These are phyloP conservation scores for Coilia nasus DNA, from an alignment of 2,797 vertebrate genomes.

Conservation along the genomic window DNA sequence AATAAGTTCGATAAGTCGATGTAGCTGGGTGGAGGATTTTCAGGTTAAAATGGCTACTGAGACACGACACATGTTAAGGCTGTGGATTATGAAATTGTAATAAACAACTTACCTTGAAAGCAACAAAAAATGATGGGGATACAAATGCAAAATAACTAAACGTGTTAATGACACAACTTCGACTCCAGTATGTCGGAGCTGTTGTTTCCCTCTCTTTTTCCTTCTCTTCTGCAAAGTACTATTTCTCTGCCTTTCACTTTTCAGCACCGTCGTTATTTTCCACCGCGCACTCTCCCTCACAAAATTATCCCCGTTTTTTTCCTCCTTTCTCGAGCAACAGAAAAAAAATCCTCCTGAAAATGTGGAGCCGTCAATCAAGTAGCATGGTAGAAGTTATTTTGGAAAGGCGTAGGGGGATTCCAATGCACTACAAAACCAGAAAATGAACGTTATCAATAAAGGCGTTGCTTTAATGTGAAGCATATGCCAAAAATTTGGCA, in stretches of 20 bases:
- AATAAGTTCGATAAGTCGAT: constrained; percentile 8
- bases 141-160: constrained; percentile 39
- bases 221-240: constrained; percentile 44
- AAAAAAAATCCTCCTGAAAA: constrained; percentile 63
- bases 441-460: not conserved
- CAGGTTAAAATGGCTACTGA: constrained; percentile 10
- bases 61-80: not conserved
- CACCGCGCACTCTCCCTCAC: constrained; percentile 39
- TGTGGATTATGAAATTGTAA: not conserved
- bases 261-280: constrained; percentile 51
- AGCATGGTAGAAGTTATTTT: constrained; percentile 44
- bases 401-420: constrained; percentile 41
- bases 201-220: constrained; percentile 43
- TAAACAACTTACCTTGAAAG: constrained; percentile 63
- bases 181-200: constrained; percentile 40
- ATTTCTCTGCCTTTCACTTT: constrained; percentile 44
- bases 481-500: not conserved
- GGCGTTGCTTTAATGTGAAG: not conserved
- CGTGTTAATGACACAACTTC: constrained; percentile 50
- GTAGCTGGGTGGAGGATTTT: not conserved
- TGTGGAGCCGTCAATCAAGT: constrained; percentile 75
- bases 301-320: constrained; percentile 47
- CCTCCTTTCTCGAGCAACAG: constrained; percentile 63
- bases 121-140: constrained; percentile 47
- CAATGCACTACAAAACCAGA: not conserved